Conservation (phyloP, 2,797 vertebrate genomes). For the Acridotheres tristis region DNA sequence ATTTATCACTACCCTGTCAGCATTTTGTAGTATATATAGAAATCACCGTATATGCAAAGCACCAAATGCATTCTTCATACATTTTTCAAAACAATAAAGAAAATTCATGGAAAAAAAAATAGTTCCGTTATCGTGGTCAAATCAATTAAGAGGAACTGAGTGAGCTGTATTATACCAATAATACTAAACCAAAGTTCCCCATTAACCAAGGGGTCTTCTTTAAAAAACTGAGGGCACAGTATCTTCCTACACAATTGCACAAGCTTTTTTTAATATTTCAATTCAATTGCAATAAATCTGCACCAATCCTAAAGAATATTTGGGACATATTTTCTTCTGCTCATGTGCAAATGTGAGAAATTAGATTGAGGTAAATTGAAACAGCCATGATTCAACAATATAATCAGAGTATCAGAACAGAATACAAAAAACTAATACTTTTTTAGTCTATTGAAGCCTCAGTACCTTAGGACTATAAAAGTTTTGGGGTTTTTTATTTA, state of each 20-base stretch:
- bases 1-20: constrained; percentile 9
- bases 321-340: constrained; percentile 39
- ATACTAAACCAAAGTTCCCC: neutral
- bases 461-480: neutral
- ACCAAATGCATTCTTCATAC: constrained; percentile 70
- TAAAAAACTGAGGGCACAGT: neutral
- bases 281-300: constrained; percentile 19
- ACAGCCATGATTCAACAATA: constrained; percentile 44
- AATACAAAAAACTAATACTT: constrained; percentile 43
- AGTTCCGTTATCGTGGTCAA: constrained; percentile 24
- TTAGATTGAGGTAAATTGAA: constrained; percentile 48
- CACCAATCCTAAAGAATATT: constrained; percentile 37
- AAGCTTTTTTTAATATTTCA: neutral
- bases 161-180: neutral
- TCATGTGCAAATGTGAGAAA: constrained; percentile 54
- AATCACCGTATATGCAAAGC: constrained; percentile 57
- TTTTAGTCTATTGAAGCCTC: neutral
- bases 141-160: neutral
- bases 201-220: neutral
- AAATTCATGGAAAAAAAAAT: constrained; percentile 72
- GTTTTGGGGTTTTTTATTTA: neutral
- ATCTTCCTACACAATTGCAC: neutral
- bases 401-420: constrained; percentile 43
- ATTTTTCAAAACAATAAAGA: constrained; percentile 75
- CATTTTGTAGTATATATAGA: constrained; percentile 27